These are phyloP conservation scores for Heliocidaris erythrogramma DNA, from an alignment of 35 echinoderm and acorn worm species.

Conservation along the genomic window DNA sequence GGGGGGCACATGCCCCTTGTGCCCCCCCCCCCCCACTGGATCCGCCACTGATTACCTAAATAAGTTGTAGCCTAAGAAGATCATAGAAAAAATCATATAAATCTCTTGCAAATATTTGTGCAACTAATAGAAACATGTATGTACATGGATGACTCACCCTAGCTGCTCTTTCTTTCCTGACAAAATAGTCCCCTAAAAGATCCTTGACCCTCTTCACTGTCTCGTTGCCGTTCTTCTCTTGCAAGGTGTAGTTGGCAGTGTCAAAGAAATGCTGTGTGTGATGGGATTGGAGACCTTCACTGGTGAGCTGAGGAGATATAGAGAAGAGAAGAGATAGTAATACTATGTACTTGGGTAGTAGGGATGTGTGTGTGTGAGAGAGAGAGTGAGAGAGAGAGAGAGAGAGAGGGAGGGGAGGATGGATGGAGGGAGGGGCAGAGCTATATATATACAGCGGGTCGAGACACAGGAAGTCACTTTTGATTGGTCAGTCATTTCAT, in stretches of 20 bases:
- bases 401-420: too few species aligned
- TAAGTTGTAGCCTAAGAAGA: neutral
- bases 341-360: neutral
- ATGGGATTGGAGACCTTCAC: conserved; percentile 85
- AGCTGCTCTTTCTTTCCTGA: conserved; percentile 77
- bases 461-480: too few species aligned
- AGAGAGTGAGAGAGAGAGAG: too few species aligned
- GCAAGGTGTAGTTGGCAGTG: conserved; percentile 72
- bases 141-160: conserved; percentile 75
- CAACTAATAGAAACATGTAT: too few species aligned
- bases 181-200: conserved; percentile 80
- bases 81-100: too few species aligned
- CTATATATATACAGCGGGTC: too few species aligned
- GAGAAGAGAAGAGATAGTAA: neutral
- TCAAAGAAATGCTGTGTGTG: conserved; percentile 92
- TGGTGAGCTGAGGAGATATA: conserved; percentile 62
- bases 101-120: too few species aligned
- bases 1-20: too few species aligned
- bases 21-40: too few species aligned
- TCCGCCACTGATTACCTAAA: too few species aligned
- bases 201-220: conserved; percentile 70
- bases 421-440: too few species aligned
- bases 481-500: too few species aligned
- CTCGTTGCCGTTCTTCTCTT: conserved; percentile 67
- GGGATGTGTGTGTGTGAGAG: neutral